Base-by-base conservation (phyloP, 2,888 invertebrate genomes). In the Volucella zonaria region DNA sequence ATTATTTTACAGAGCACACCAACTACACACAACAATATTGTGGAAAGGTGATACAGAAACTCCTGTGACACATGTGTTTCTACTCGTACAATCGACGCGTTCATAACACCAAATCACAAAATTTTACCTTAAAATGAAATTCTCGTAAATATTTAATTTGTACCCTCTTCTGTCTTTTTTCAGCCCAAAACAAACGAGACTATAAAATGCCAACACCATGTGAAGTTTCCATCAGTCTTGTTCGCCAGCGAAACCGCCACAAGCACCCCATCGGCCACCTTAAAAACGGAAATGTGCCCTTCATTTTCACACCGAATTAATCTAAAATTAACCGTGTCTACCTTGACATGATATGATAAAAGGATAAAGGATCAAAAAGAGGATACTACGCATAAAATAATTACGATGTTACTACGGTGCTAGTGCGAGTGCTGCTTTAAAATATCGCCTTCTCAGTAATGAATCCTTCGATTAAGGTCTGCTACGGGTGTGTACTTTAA, bases 281-380 rank as follows among this genome's bases (percentile, higher is more conserved):
- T 51, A n/a, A 15, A 54, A 64, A 47, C 54, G 56, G 49, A 45
- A 52, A 43, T 59, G 59, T 62, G 14, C 77, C 70, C 70, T 38
- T 68, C 51, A 61, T 68, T 52, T 45, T 45, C 54, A 12, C 64
- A 51, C 56, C 56, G 42, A 71, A 78, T 64, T 77, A 70, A 77
- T 52, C 47, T 61, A 61, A 77, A 49, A 68, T 77, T 71, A 64
- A 71, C 31, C 31, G 8, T 38, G 51, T 31, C 31, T 56, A 62
- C 58, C 42, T 61, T 40, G 61, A 70, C 54, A 56, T 40, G 54
- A 54, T 12, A 8, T 15, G 40, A 64, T 47, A 56, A 70, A 62
- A 31, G 62, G 58, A 42, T 42, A 42, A 38, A 40, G 15, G 10
- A 6, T 6, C 0, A 31, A 31, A 31, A 31, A n/a, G 11, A 8